These are phyloP conservation scores for Thysanoteuthis rhombus DNA, from an alignment of 2,888 invertebrate species.

Conservation along the genomic window DNA sequence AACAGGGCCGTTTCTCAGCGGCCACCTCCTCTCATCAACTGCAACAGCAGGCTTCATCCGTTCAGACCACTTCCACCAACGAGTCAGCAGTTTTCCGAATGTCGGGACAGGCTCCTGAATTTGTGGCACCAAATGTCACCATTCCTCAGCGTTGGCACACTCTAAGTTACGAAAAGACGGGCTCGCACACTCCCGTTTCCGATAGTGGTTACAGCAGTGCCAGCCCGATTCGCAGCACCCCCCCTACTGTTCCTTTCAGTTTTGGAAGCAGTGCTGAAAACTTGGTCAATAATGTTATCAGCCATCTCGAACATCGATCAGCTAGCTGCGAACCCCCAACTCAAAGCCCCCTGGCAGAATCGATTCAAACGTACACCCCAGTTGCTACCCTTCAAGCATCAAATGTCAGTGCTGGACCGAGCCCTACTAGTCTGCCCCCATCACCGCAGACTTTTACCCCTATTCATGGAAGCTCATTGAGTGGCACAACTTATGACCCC, in stretches of 20 bases:
- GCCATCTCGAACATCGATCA: constrained; percentile 31
- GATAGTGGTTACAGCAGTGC: constrained; percentile 53
- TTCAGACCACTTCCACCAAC: not conserved
- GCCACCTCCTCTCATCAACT: not conserved
- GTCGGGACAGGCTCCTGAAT: constrained; percentile 18
- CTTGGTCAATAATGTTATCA: not conserved
- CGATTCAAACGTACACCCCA: constrained; percentile 31
- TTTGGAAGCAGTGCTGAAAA: not conserved
- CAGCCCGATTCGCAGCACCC: constrained; percentile 40
- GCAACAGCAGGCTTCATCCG: constrained; percentile 23
- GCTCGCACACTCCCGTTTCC: constrained; percentile 45
- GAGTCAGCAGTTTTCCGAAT: not conserved
- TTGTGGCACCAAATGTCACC: constrained; percentile 23
- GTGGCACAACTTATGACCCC: constrained; percentile 42
- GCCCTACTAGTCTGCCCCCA: constrained; percentile 33
- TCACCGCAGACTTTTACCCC: constrained; percentile 55
- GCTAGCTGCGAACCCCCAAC: constrained; percentile 34
- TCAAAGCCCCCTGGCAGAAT: constrained; percentile 35
- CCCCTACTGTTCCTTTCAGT: constrained; percentile 16
- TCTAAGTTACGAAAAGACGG: constrained; percentile 1
- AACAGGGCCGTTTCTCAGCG: not conserved
- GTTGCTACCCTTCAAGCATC: constrained; percentile 33
- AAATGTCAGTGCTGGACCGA: constrained; percentile 23
- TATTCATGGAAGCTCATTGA: constrained; percentile 47
- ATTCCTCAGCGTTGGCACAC: constrained; percentile 23